Conservation (phyloP, 2,113 vertebrate genomes). For the Rattus norvegicus region GRCr8 NC_086035.1:58190501-58191000, state of each 20-base stretch:
- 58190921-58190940: conserved; percentile 21
- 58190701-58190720: too few relatives aligned
- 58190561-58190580: neutral
- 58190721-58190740: neutral
- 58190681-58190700: neutral
- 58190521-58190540: neutral
- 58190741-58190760: neutral
- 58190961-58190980: neutral
- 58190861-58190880: neutral
- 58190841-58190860: neutral
- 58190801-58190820: neutral
- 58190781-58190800: neutral
- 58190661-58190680: neutral
- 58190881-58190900: neutral
- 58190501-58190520: neutral
- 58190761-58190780: neutral
- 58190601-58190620: neutral
- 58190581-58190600: neutral
- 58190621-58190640: accelerated
- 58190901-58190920: neutral
- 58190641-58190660: neutral
- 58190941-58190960: conserved; percentile 28
- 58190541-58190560: neutral
- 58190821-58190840: neutral
- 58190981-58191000: conserved; percentile 4